Base-by-base conservation (phyloP, 2,113 vertebrate genomes). In the Sitta europaea region DNA sequence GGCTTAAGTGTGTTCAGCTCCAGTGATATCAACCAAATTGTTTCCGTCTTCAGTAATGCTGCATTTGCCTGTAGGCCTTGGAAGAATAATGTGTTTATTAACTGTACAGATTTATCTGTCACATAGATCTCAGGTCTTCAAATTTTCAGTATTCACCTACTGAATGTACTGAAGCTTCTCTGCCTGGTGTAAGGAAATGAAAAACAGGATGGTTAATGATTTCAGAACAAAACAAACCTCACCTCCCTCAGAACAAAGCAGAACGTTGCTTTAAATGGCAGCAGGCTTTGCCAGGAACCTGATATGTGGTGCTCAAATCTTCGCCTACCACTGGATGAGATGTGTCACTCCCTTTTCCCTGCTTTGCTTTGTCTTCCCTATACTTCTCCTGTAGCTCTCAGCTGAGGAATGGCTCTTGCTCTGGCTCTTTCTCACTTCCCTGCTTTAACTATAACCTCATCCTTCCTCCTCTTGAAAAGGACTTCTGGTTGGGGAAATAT, bases 21-120 rank as follows among this genome's bases (percentile, higher is more conserved):
- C 58, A 54, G 33, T 54, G 92, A 67, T 78, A 94, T 1, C 93
- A 96, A 65, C 88, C 73, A 71, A 90, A 94, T 96, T 94, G 90
- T 96, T 96, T 96, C 90, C 79, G 0, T 83, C 81, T 59, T 93
- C 91, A 87, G 95, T 88, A 95, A 94, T 45, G 58, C 73, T 83
- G 65, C 58, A 9, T 82, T 93, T 85, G 78, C 20, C 81, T n/a
- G 70, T 58, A 50, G 85, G 51, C 20, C 38, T 66, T 68, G 50
- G 43, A 77, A 50, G 57, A 78, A 50, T 48, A 91, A 79, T 31
- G 21, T 4, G 12, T 54, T 72, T 85, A 65, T 85, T 85, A 72
- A 53, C 35, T 75, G 54, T 40, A 48, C 18, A 1, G 29, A 24
- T 73, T 92, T 59, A 13, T 53, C 66, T 89, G 36, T 33, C 42